Base-by-base conservation (phyloP, 2,113 vertebrate species). In the Petrocephalus zakoni region DNA sequence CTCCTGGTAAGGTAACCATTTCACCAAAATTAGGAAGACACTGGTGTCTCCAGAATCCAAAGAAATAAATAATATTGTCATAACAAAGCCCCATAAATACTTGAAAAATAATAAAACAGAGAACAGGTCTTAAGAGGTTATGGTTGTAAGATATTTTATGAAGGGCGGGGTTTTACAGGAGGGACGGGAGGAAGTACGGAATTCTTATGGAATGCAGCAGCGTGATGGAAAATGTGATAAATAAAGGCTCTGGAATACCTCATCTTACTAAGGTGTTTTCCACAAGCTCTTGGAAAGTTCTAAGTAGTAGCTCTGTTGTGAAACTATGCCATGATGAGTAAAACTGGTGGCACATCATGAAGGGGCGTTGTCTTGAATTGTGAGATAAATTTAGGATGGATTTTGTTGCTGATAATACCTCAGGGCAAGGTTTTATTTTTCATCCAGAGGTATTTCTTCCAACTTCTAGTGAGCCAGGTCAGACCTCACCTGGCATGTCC, bases 401-500 rank as follows among this genome's bases (percentile, higher is more conserved):
- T 68, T 29, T 68, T 68, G n/a, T 10, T 10, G 10, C 61, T 68
- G 61, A 64, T 64, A 11, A 64, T 64, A 25, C n/a, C 58, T 61
- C 58, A n/a, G 58, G 22, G 58, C 9, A 2, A n/a, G 21, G 10
- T 64, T 22, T 64, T 64, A 25, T 29, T 25, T 64, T 64, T 64
- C 0, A 9, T 13, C 25, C 61, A 0, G 10, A 25, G 10, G 25
- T 29, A 29, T 68, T 64, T 64, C n/a, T 68, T 68, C 61, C 10
- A 29, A 68, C 61, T 68, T 68, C 61, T n/a, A 68, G 47, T 49
- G 47, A 49, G 47, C 0, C 56, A 6, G 47, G 22, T 7, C 55
- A 19, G 72, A 4, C 87, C 92, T 94, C 95, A 97, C 95, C 95
- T 97, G 96, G 52, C 96, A 98, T 22, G 97, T 98, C 96, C 95